Evolutionary conservation across 2,888 invertebrate genomes (phyloP).

Genomic region (Eudemis profundana): DNA sequence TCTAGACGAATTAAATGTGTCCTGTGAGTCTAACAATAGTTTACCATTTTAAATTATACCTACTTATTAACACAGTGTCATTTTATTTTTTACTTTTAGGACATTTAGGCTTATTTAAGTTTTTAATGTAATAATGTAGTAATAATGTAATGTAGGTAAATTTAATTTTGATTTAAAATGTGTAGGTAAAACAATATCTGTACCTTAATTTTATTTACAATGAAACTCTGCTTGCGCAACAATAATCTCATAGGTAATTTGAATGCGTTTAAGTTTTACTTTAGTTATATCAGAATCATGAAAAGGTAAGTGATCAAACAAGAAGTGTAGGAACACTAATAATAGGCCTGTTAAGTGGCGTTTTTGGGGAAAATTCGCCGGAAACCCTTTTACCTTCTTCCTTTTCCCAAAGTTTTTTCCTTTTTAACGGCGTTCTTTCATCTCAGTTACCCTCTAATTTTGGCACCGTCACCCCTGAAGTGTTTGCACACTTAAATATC

Average conservation of each 20-base stretch:
- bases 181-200: too few relatives aligned
- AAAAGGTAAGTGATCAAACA: conserved; percentile 1
- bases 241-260: background rate
- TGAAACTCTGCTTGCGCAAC: too few relatives aligned
- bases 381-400: conserved; percentile 48
- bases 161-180: too few relatives aligned
- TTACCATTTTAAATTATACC: too few relatives aligned
- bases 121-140: too few relatives aligned
- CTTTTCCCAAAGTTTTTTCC: conserved; percentile 58
- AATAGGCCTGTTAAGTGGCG: conserved; percentile 20
- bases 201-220: too few relatives aligned
- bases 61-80: too few relatives aligned
- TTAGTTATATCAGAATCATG: background rate
- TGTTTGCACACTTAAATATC: conserved; percentile 50
- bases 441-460: conserved; percentile 68
- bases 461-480: conserved; percentile 56
- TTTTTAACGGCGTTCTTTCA: conserved; percentile 65
- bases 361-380: conserved; percentile 26
- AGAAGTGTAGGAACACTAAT: conserved; percentile 12
- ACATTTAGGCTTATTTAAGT: too few relatives aligned
- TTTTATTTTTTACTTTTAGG: too few relatives aligned
- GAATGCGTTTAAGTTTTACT: background rate
- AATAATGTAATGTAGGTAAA: too few relatives aligned
- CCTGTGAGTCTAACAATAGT: too few relatives aligned
- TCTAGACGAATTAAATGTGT: too few relatives aligned